phyloP scores from a whole-genome alignment of 2,797 vertebrate species.

The Sylvilagus floridanus region DNA sequence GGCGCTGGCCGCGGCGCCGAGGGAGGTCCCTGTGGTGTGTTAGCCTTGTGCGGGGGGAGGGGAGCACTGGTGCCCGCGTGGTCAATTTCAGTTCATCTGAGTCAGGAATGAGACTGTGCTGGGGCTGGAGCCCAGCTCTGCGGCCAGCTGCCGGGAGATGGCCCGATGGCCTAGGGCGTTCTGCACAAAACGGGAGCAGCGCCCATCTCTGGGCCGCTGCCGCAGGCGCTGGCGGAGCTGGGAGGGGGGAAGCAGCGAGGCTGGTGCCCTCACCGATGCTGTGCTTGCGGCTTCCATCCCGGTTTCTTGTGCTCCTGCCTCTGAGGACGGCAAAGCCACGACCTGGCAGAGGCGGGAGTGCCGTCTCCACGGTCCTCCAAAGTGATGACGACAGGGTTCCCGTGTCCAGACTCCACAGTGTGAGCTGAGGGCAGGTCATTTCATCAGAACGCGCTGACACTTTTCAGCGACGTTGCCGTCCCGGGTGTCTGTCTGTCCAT shows the following conservation, averaged over 20 bases:
- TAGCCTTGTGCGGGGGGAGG: too few relatives aligned
- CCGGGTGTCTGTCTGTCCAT: constrained; percentile 25
- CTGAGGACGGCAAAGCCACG: neutral
- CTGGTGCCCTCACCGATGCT: neutral
- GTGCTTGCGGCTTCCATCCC: neutral
- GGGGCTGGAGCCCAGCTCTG: neutral
- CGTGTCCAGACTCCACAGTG: neutral
- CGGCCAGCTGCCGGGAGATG: neutral
- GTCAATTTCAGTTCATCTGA: neutral
- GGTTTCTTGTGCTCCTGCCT: neutral
- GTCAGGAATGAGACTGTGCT: neutral
- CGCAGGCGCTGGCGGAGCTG: too few relatives aligned
- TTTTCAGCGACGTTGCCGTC: neutral
- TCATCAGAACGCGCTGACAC: rapidly evolving
- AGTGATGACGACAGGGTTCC: neutral
- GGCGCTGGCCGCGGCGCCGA: neutral
- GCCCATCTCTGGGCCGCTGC: neutral
- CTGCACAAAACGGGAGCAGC: neutral
- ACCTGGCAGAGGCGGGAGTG: neutral
- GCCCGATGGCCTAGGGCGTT: neutral
- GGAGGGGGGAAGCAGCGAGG: too few relatives aligned
- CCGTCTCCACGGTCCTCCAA: neutral
- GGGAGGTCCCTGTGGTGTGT: too few relatives aligned
- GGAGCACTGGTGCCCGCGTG: too few relatives aligned
- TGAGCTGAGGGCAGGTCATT: neutral